Conservation (phyloP, 2,888 invertebrate genomes). For the Rhingia rostrata region DNA sequence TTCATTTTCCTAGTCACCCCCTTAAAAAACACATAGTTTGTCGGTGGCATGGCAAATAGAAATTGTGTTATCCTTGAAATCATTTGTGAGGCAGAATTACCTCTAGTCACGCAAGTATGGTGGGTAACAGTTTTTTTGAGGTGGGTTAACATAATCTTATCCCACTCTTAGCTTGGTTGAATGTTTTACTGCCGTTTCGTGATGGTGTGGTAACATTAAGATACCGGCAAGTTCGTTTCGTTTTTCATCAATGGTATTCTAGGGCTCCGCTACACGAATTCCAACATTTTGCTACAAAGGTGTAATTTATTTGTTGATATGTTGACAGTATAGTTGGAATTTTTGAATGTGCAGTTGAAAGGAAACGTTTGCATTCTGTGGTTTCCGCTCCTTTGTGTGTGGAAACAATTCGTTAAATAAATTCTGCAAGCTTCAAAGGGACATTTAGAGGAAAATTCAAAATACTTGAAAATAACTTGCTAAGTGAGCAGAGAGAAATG, state of each 20-base stretch:
- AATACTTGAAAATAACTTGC: slow-evolving; percentile 9
- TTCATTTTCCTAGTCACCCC: slow-evolving; percentile 43
- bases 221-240: slow-evolving; percentile 47
- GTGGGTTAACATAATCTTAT: slow-evolving; percentile 63
- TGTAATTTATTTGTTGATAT: slow-evolving; percentile 69
- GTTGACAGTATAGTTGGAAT: slow-evolving; percentile 56
- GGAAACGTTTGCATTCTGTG: slow-evolving; percentile 56
- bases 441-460: slow-evolving; percentile 10
- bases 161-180: slow-evolving; percentile 38
- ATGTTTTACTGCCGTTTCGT: slow-evolving; percentile 56
- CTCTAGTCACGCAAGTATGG: slow-evolving; percentile 56
- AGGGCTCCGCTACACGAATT: slow-evolving; percentile 28
- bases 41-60: slow-evolving; percentile 14
- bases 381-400: background rate
- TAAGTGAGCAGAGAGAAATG: background rate
- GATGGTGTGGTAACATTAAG: slow-evolving; percentile 73
- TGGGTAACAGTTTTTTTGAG: slow-evolving; percentile 19
- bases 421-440: slow-evolving; percentile 19
- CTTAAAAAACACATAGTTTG: slow-evolving; percentile 21
- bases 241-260: slow-evolving; percentile 38
- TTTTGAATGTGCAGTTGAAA: slow-evolving; percentile 47
- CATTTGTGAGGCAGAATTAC: slow-evolving; percentile 60
- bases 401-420: slow-evolving; percentile 30
- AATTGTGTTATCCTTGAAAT: slow-evolving; percentile 65
- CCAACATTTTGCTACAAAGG: slow-evolving; percentile 47